phyloP scores from a whole-genome alignment of 2,797 vertebrate genomes.

The Danionella dracula region DNA sequence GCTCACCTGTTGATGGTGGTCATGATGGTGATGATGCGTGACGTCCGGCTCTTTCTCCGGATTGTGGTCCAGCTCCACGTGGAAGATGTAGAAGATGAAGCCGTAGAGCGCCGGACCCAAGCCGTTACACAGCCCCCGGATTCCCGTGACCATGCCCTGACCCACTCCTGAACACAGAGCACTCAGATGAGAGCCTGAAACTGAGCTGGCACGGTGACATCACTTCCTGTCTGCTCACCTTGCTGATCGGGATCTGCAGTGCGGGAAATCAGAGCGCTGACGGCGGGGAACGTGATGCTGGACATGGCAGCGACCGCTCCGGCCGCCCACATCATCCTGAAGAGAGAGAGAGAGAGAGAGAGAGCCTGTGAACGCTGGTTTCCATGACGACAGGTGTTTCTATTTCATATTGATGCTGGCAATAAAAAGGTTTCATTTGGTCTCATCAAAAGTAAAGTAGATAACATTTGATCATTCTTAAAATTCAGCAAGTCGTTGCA shows the following conservation, averaged over 20 bases:
- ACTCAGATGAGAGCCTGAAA: too few species aligned
- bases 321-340: constrained; percentile 89
- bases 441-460: too few species aligned
- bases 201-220: background rate
- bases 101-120: constrained; percentile 81
- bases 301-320: constrained; percentile 85
- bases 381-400: too few species aligned
- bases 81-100: constrained; percentile 88
- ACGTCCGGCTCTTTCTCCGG: constrained; percentile 51
- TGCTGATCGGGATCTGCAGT: constrained; percentile 84
- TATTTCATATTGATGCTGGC: too few species aligned
- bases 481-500: too few species aligned
- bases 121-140: constrained; percentile 80
- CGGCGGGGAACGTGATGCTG: constrained; percentile 82
- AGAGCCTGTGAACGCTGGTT: too few species aligned
- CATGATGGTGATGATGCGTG: constrained; percentile 25
- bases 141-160: constrained; percentile 86
- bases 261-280: constrained; percentile 81
- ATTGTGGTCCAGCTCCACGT: constrained; percentile 78
- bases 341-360: background rate
- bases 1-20: constrained; percentile 69
- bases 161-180: constrained; percentile 68
- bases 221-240: constrained; percentile 54
- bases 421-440: too few species aligned
- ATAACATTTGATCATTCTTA: too few species aligned